phyloP scores from a whole-genome alignment of 2,888 invertebrate species.

The Eupithecia dodoneata region DNA sequence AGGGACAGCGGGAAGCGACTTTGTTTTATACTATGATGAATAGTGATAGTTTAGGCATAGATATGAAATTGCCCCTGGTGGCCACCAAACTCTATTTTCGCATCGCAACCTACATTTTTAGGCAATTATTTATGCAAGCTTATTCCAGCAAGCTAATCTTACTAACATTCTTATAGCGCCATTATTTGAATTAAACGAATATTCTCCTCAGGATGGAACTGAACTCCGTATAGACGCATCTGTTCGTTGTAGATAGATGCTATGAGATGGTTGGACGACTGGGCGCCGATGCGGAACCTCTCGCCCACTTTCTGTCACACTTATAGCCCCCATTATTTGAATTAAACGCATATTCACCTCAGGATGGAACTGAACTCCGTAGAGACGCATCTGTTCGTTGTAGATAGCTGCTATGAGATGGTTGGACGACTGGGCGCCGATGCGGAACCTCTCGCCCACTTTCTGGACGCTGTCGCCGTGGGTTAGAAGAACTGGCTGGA shows the following conservation, averaged over 20 bases:
- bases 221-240: slow-evolving; percentile 95
- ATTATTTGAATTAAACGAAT: neutral
- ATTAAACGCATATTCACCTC: slow-evolving; percentile 84
- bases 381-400: slow-evolving; percentile 94
- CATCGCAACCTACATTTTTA: too few species aligned
- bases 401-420: slow-evolving; percentile 94
- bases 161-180: too few species aligned
- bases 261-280: slow-evolving; percentile 90
- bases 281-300: slow-evolving; percentile 93
- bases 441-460: slow-evolving; percentile 94
- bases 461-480: slow-evolving; percentile 98
- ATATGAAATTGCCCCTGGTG: too few species aligned
- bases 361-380: slow-evolving; percentile 99
- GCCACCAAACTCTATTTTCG: too few species aligned
- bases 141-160: too few species aligned
- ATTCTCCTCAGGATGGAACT: slow-evolving; percentile 97
- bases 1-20: too few species aligned
- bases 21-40: too few species aligned
- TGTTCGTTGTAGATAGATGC: slow-evolving; percentile 97
- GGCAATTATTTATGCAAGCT: too few species aligned
- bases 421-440: slow-evolving; percentile 92
- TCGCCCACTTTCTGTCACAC: slow-evolving; percentile 96
- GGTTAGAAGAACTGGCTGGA: slow-evolving; percentile 96
- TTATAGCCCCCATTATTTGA: neutral
- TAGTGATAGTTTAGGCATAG: too few species aligned